Evolutionary conservation across 2,113 vertebrate genomes (phyloP).

Genomic region (Salvator merianae): DNA sequence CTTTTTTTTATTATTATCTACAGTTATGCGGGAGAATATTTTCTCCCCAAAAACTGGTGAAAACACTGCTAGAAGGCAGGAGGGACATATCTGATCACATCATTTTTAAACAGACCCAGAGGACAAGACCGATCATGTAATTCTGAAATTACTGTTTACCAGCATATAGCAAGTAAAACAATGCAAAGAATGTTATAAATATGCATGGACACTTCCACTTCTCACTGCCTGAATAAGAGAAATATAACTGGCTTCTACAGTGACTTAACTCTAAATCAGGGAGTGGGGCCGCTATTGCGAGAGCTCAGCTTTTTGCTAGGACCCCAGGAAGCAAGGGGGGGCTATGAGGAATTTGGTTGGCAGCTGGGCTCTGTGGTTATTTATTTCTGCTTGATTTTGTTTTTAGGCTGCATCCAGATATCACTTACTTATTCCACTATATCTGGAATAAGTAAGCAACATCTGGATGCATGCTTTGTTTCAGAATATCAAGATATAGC

Average conservation of each 20-base stretch:
- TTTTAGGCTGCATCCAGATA: too few species aligned
- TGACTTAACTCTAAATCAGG: neutral
- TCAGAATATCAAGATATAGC: too few species aligned
- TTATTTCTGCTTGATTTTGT: too few species aligned
- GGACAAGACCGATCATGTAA: constrained; percentile 25
- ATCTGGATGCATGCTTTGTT: too few species aligned
- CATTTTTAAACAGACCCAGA: constrained; percentile 48
- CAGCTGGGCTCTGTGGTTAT: too few species aligned
- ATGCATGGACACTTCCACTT: neutral
- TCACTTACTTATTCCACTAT: too few species aligned
- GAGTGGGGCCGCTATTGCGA: too few species aligned
- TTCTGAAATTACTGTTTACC: neutral
- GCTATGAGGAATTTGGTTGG: too few species aligned
- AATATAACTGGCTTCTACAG: rapidly evolving
- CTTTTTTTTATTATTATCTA: neutral
- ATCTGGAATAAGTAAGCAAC: too few species aligned
- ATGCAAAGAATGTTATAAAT: constrained; percentile 50
- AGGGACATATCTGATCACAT: constrained; percentile 33
- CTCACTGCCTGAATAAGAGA: neutral
- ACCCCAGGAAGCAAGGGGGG: too few species aligned
- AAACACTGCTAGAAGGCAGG: constrained; percentile 21
- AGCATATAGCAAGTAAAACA: constrained; percentile 30
- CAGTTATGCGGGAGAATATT: neutral
- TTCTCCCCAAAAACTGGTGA: neutral
- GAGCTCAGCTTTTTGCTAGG: too few species aligned